Conservation (phyloP, 2,113 vertebrate genomes). For the Brachypteracias leptosomus region DNA sequence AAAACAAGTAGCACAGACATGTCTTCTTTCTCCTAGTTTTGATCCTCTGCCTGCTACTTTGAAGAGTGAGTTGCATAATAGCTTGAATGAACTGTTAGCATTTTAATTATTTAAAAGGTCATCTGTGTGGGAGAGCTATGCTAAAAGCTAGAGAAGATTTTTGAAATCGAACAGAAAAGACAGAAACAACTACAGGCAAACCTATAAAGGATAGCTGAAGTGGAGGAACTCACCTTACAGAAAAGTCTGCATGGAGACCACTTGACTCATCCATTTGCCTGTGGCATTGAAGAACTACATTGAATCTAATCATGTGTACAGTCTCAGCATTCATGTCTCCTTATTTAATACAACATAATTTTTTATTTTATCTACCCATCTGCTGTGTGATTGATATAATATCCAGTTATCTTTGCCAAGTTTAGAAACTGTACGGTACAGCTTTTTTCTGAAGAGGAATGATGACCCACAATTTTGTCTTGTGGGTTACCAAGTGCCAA, state of each 20-base stretch:
- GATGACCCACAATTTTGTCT: neutral
- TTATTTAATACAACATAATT: neutral
- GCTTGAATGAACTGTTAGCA: neutral
- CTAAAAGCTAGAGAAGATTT: neutral
- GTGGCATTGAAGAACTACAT: neutral
- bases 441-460: neutral
- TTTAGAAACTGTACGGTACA: neutral
- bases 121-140: neutral
- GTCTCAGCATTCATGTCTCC: neutral
- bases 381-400: neutral
- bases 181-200: neutral
- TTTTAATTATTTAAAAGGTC: constrained; percentile 55
- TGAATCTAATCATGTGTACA: neutral
- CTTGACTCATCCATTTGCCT: neutral
- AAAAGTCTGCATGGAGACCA: neutral
- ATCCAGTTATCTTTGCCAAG: neutral
- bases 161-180: neutral
- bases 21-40: neutral
- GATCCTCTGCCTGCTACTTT: neutral
- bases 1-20: neutral
- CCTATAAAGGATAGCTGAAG: neutral
- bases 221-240: neutral
- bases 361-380: neutral
- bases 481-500: neutral
- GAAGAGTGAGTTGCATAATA: constrained; percentile 7